phyloP scores from a whole-genome alignment of 2,888 invertebrate genomes.

The Athrips mouffetella region DNA sequence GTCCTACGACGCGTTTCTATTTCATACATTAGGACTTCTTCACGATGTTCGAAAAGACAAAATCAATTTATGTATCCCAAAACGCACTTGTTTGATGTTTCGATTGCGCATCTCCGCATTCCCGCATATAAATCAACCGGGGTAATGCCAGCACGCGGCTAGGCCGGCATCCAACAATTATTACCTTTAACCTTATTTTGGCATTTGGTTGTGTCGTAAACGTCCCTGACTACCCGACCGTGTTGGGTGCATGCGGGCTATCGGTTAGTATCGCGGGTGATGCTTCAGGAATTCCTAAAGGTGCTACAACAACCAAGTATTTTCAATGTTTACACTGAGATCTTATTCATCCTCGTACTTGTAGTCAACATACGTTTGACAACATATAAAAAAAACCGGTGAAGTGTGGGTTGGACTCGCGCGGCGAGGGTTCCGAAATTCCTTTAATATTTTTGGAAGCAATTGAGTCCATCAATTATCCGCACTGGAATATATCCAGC shows the following conservation, averaged over 20 bases:
- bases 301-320: background rate
- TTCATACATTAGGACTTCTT: too few species aligned
- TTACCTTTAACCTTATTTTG: slow-evolving; percentile 77
- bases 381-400: too few species aligned
- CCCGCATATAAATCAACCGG: slow-evolving; percentile 66
- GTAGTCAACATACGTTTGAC: too few species aligned
- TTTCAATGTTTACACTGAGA: too few species aligned
- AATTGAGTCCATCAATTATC: too few species aligned
- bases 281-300: background rate
- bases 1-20: too few species aligned
- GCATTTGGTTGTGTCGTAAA: slow-evolving; percentile 72
- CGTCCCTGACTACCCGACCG: slow-evolving; percentile 56
- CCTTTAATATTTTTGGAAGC: too few species aligned
- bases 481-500: too few species aligned
- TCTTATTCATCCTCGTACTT: too few species aligned
- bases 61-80: background rate
- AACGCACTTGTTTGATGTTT: background rate
- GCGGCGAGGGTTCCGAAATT: too few species aligned
- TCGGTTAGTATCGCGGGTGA: slow-evolving; percentile 23
- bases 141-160: slow-evolving; percentile 38
- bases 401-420: too few species aligned
- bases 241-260: slow-evolving; percentile 31
- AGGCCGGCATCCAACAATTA: slow-evolving; percentile 49
- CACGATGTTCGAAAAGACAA: background rate
- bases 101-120: slow-evolving; percentile 46